Evolutionary conservation across 2,888 invertebrate genomes (phyloP), one percentile per base, ranked within the genome.

Genomic region (Patella caerulea): DNA sequence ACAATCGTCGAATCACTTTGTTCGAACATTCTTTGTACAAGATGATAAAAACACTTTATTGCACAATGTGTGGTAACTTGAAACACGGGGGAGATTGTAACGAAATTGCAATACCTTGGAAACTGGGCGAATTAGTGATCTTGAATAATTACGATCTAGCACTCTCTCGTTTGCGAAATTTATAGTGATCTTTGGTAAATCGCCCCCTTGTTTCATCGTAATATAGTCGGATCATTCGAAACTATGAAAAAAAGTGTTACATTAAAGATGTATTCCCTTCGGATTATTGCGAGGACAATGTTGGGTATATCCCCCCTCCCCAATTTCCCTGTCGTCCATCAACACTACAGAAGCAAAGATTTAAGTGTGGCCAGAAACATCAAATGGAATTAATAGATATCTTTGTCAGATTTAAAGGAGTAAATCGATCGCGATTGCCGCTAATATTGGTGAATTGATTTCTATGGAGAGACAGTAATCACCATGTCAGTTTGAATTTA

Each of bases 361-460:
- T n/a, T 59, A n/a, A 4, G 4, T 59, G 5, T n/a, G 17, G 59
- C 17, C 15, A 15, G 17, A 59, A 59, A 59, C 15, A 15, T 59
- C n/a, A 15, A 59, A n/a, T 2, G 59, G n/a, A n/a, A 59, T 59
- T 59, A n/a, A n/a, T 59, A n/a, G 59, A 15, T 59, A n/a, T 4
- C n/a, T 59, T 59, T n/a, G n/a, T 59, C n/a, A 15, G 59, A n/a
- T 59, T 59, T n/a, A n/a, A n/a, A 15, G 59, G 17, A 59, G 59
- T 59, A 59, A 59, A 59, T n/a, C 59, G n/a, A 59, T 59, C 15
- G 59, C 59, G n/a, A 59, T 4, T 59, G 59, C 59, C 17, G 59
- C 17, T 59, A n/a, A 59, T 59, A 59, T 59, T n/a, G n/a, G 59
- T 59, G 59, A 59, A 59, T n/a, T 59, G 59, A 19, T n/a, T 59